Base-by-base conservation (phyloP, 2,113 vertebrate genomes). In the Elachura formosa region DNA sequence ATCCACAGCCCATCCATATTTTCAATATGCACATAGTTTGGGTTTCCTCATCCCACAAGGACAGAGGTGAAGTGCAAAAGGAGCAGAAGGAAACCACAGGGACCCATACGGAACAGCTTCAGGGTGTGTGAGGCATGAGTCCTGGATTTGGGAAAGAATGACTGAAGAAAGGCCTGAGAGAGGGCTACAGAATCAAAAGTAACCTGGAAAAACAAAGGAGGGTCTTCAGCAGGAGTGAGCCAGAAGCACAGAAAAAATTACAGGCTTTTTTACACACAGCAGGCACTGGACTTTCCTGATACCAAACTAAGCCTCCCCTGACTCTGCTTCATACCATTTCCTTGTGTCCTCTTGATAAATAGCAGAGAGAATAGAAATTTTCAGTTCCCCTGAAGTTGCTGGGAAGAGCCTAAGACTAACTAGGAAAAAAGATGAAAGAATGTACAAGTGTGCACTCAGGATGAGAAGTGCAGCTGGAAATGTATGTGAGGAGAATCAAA, bases 1-100 rank as follows among this genome's bases (percentile, higher is more conserved):
- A 49, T 41, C 38, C 43, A 7, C 1, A 5, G n/a, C 19, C 33
- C 11, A 10, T 66, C 19, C 0, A 0, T 34, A 11, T 54, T 66
- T 79, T 58, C 36, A 9, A 2, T 26, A 5, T 14, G 11, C 17
- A 18, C 10, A 3, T 0, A 1, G 11, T 36, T 85, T 21, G 14
- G 18, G 29, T 43, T 84, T 90, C 25, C 31, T 78, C 13, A 25
- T 40, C 31, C 40, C 19, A 28, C 40, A 81, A 63, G 40, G 38
- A 36, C 8, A 34, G 59, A 68, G 48, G 14, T 34, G 45, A 74
- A 16, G 31, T 61, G 33, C 61, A 49, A 25, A 48, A 69, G 12
- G 14, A 41, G 36, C 48, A 33, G 56, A 13, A 68, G 36, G 26
- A 58, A 24, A n/a, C 28, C 23, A 33, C 25, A 38, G 33, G 18